Conservation (phyloP, 2,888 invertebrate genomes). For the Phymatocera aterrima region DNA sequence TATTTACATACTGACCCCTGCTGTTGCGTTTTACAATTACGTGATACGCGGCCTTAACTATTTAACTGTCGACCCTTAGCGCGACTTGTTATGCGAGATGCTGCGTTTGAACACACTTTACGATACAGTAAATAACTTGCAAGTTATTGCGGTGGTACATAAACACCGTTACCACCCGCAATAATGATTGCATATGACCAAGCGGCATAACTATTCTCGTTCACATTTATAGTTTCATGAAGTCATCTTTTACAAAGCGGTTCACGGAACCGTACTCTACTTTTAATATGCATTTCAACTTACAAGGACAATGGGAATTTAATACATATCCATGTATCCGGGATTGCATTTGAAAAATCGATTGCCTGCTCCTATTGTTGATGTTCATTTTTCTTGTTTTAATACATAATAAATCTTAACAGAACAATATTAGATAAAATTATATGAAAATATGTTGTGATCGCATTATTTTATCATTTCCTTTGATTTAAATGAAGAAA, state of each 20-base stretch:
- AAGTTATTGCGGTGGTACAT: slow-evolving; percentile 39
- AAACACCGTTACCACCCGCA: slow-evolving; percentile 41
- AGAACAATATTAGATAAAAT: not conserved
- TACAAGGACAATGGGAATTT: not conserved
- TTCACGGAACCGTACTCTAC: not conserved
- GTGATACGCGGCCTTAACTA: slow-evolving; percentile 24
- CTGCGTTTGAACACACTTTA: slow-evolving; percentile 43
- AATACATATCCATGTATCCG: not conserved
- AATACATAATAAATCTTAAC: too few species aligned
- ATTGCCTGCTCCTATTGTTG: not conserved
- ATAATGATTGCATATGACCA: slow-evolving; percentile 42
- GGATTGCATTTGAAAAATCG: not conserved
- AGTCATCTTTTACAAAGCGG: slow-evolving; percentile 12
- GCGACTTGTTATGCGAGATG: slow-evolving; percentile 25
- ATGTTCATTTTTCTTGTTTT: not conserved
- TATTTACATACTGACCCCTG: slow-evolving; percentile 4
- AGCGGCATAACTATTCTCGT: slow-evolving; percentile 32
- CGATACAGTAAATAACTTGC: slow-evolving; percentile 46
- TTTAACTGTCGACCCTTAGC: slow-evolving; percentile 27
- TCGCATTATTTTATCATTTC: not conserved
- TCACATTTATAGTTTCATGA: slow-evolving; percentile 36
- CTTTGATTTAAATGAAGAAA: not conserved
- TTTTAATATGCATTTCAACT: not conserved
- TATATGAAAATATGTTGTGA: not conserved
- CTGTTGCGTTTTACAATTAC: slow-evolving; percentile 42